Conservation (phyloP, 1,140 invertebrate species). For the Papilio glaucus region DNA sequence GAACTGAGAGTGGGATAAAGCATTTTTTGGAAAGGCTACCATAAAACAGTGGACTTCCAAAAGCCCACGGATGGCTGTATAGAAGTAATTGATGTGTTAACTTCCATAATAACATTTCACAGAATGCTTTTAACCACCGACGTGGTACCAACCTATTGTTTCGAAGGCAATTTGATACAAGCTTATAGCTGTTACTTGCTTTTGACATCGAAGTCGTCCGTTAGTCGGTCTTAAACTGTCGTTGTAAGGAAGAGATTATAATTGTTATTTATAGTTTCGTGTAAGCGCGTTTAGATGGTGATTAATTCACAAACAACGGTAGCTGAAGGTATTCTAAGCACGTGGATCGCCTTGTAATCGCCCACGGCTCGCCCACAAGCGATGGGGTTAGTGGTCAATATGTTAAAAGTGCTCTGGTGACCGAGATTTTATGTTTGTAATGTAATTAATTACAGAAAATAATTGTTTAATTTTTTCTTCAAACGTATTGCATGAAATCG, state of each 20-base stretch:
- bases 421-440: not conserved
- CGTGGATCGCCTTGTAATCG: constrained; percentile 44
- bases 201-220: not conserved
- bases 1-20: too few species aligned
- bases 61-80: too few species aligned
- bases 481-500: not conserved
- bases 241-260: not conserved
- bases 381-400: not conserved
- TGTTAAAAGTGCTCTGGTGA: not conserved
- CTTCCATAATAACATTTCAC: too few species aligned
- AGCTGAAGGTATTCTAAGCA: constrained; percentile 43
- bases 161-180: too few species aligned
- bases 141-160: too few species aligned
- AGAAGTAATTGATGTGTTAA: too few species aligned
- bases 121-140: too few species aligned
- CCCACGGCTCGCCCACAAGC: constrained; percentile 37
- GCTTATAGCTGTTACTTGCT: too few species aligned
- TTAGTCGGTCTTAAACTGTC: constrained; percentile 7
- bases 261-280: constrained; percentile 13
- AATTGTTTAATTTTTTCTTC: not conserved
- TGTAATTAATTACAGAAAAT: not conserved
- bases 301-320: constrained; percentile 24
- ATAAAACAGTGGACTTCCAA: too few species aligned
- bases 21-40: too few species aligned
- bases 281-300: constrained; percentile 12